phyloP scores from a whole-genome alignment of 2,113 vertebrate genomes.

The Lucifuga dentata region DNA sequence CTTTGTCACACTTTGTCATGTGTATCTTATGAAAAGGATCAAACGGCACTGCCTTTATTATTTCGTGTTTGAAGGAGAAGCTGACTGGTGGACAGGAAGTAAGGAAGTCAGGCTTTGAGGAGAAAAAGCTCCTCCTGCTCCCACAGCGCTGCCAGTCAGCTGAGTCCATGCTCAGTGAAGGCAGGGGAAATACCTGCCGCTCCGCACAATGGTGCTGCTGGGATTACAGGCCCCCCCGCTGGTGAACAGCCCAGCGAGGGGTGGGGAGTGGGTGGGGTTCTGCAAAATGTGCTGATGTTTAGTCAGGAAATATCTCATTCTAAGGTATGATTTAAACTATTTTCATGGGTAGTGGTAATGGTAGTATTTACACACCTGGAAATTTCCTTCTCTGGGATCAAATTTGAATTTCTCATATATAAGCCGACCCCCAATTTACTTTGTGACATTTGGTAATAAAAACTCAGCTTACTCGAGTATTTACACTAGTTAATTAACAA shows the following conservation, averaged over 20 bases:
- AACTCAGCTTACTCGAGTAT: too few species aligned
- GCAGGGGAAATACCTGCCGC: conserved; percentile 85
- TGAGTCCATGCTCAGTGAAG: conserved; percentile 79
- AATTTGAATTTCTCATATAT: too few species aligned
- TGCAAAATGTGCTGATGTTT: too few species aligned
- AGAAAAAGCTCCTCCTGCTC: conserved; percentile 55
- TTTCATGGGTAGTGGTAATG: too few species aligned
- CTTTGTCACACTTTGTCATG: conserved; percentile 10
- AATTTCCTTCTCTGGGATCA: too few species aligned
- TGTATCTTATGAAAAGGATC: neutral
- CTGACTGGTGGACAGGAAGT: conserved; percentile 59
- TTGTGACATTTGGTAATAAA: too few species aligned
- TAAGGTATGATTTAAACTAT: too few species aligned
- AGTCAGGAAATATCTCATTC: too few species aligned
- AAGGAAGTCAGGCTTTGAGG: conserved; percentile 48
- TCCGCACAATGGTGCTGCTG: conserved; percentile 88
- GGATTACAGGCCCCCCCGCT: conserved; percentile 85
- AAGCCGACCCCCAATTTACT: too few species aligned
- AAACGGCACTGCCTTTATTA: conserved; percentile 8
- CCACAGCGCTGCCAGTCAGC: conserved; percentile 78
- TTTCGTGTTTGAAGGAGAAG: conserved; percentile 20
- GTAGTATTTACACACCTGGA: too few species aligned
- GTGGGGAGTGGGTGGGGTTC: neutral
- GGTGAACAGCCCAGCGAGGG: conserved; percentile 80
- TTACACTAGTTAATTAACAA: too few species aligned